Evolutionary conservation across 2,888 invertebrate species (phyloP).

Genomic region (Cephonodes hylas): DNA sequence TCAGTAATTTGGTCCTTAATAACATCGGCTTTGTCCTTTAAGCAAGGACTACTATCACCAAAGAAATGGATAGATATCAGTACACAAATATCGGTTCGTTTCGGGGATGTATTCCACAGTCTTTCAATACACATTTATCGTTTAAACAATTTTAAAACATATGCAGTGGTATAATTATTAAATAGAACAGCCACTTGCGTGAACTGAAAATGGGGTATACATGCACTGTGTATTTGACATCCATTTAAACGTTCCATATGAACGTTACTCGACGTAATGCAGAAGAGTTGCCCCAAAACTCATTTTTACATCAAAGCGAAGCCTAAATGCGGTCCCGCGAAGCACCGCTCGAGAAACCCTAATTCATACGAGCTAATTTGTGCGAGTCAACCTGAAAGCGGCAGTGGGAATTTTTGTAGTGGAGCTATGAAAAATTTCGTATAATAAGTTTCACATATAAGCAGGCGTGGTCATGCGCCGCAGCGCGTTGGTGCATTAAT

Average conservation of each 20-base stretch:
- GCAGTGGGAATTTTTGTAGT: constrained; percentile 31
- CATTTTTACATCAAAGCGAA: constrained; percentile 21
- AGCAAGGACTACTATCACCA: too few relatives aligned
- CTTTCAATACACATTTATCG: too few relatives aligned
- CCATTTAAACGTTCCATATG: neutral
- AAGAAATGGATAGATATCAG: too few relatives aligned
- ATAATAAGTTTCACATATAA: constrained; percentile 47
- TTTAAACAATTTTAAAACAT: too few relatives aligned
- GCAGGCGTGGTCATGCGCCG: constrained; percentile 54
- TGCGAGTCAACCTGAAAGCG: constrained; percentile 41
- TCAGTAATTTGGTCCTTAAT: too few relatives aligned
- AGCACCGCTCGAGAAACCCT: constrained; percentile 17
- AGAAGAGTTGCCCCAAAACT: constrained; percentile 12
- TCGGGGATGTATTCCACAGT: too few relatives aligned
- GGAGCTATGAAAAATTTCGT: constrained; percentile 26
- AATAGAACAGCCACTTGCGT: neutral
- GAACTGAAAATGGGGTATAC: neutral
- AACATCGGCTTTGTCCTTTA: too few relatives aligned
- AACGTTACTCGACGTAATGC: neutral
- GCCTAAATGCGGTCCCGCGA: constrained; percentile 6
- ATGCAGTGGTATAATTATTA: too few relatives aligned
- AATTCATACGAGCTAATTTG: constrained; percentile 43
- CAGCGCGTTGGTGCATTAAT: constrained; percentile 69
- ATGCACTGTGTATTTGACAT: neutral
- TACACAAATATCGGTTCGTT: too few relatives aligned